Conservation (phyloP, 2,113 vertebrate genomes). For the Terrapene triunguis region DNA sequence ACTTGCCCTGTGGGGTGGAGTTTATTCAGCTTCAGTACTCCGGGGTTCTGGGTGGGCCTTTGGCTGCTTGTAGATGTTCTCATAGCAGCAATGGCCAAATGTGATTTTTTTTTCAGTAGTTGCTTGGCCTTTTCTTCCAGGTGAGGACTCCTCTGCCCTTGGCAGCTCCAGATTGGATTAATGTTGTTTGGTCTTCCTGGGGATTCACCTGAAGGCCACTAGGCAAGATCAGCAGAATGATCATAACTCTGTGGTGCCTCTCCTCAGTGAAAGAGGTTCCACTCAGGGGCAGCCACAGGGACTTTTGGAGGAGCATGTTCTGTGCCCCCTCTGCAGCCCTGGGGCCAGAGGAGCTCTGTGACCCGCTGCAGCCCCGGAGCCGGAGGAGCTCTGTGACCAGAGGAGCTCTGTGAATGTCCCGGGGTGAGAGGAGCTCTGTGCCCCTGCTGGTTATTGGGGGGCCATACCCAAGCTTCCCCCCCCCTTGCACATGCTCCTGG, state of each 20-base stretch:
- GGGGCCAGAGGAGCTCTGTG: too few species aligned
- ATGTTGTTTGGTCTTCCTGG: background rate
- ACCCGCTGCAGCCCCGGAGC: too few species aligned
- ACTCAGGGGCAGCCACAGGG: too few species aligned
- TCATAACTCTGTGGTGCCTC: background rate
- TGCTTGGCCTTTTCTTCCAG: background rate
- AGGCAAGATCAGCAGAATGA: background rate
- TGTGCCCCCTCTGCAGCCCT: too few species aligned
- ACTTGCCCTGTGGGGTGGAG: background rate
- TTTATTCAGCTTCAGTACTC: background rate
- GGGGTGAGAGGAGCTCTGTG: too few species aligned
- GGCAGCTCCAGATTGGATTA: background rate
- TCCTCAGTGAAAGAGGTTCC: background rate
- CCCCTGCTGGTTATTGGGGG: too few species aligned
- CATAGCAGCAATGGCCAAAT: background rate
- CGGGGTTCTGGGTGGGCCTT: background rate
- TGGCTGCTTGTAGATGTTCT: background rate
- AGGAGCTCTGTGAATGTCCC: too few species aligned
- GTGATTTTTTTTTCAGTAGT: background rate
- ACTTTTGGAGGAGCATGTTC: too few species aligned
- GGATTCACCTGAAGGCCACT: background rate
- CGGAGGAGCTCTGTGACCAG: too few species aligned
- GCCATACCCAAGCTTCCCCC: too few species aligned
- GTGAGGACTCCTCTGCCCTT: background rate
- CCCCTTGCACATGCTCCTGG: too few species aligned